Evolutionary conservation across 2,113 vertebrate genomes (phyloP).

Genomic region (Anhinga rufa): DNA sequence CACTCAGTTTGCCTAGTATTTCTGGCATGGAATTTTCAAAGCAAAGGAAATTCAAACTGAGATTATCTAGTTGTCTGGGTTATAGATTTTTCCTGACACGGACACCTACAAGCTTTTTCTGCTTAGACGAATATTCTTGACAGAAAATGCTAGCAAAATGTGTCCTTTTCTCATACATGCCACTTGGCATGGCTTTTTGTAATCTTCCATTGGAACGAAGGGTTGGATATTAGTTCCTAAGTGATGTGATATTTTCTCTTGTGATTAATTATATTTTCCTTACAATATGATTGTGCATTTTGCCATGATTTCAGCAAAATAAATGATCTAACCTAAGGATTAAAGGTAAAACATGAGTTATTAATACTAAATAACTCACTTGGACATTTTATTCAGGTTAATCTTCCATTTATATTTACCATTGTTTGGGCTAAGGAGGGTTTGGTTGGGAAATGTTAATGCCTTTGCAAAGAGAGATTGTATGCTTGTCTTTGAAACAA

Average conservation of each 20-base stretch:
- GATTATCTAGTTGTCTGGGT: background rate
- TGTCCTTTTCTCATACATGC: background rate
- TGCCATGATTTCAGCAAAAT: background rate
- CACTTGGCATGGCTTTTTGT: background rate
- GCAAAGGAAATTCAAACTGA: background rate
- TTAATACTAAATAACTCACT: background rate
- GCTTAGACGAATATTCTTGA: background rate
- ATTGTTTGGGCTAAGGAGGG: background rate
- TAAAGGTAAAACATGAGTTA: background rate
- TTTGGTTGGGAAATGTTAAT: background rate
- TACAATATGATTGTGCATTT: background rate
- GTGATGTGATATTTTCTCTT: background rate
- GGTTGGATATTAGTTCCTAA: background rate
- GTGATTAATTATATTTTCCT: background rate
- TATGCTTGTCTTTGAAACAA: background rate
- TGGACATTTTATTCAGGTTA: background rate
- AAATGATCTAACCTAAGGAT: background rate
- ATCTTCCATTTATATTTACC: background rate
- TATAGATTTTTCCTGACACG: background rate
- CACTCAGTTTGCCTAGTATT: background rate
- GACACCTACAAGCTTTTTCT: background rate
- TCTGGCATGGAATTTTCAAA: background rate
- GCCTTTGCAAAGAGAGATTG: background rate
- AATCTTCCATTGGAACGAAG: background rate
- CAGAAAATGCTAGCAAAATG: background rate